Evolutionary conservation across 2,888 invertebrate species (phyloP).

Genomic region (Polydrusus cervinus): DNA sequence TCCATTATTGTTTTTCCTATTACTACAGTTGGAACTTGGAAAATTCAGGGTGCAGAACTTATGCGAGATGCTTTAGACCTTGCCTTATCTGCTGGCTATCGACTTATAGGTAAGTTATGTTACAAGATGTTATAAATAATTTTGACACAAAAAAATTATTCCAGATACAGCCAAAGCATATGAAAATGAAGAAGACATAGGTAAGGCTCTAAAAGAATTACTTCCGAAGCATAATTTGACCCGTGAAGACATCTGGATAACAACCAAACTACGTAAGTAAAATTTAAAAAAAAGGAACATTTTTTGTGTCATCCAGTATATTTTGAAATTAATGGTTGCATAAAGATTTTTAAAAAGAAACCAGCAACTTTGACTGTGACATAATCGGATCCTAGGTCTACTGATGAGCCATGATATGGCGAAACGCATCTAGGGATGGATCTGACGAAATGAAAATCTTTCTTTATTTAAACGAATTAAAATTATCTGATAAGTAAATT

Average conservation of each 20-base stretch:
- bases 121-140: conserved; percentile 18
- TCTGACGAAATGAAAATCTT: too few relatives aligned
- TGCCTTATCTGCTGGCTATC: conserved; percentile 80
- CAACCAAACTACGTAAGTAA: conserved; percentile 83
- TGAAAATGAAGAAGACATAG: conserved; percentile 82
- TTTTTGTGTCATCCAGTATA: too few relatives aligned
- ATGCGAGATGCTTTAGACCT: conserved; percentile 76
- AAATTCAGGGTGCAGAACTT: conserved; percentile 67
- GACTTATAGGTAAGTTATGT: conserved; percentile 78
- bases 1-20: too few relatives aligned
- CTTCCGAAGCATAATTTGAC: conserved; percentile 80
- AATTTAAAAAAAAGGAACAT: not conserved
- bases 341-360: too few relatives aligned
- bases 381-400: too few relatives aligned
- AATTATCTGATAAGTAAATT: too few relatives aligned
- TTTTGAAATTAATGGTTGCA: too few relatives aligned
- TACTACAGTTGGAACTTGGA: conserved; percentile 79
- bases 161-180: conserved; percentile 87
- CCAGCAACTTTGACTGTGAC: too few relatives aligned
- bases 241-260: conserved; percentile 85
- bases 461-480: too few relatives aligned
- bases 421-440: too few relatives aligned
- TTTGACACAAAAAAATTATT: not conserved
- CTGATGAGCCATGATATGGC: too few relatives aligned
- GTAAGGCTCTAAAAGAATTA: conserved; percentile 76